Evolutionary conservation across 2,113 vertebrate species (phyloP).

Genomic region (Poecilia latipinna): DNA sequence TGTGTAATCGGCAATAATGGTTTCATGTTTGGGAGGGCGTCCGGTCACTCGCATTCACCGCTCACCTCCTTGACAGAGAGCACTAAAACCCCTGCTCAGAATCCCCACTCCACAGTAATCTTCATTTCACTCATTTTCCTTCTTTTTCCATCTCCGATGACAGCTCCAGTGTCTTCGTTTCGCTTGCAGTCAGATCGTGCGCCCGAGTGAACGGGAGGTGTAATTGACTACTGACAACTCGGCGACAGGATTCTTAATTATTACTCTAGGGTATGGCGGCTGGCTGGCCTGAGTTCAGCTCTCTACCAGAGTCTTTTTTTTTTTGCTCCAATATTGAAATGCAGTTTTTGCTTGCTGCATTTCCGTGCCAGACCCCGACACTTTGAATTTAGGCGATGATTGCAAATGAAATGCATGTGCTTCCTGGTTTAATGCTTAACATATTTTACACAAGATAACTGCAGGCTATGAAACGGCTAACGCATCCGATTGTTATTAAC

Average conservation of each 20-base stretch:
- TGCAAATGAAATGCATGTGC: slow-evolving; percentile 66
- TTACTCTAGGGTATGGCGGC: slow-evolving; percentile 77
- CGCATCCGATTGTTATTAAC: slow-evolving; percentile 18
- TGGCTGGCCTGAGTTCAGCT: slow-evolving; percentile 70
- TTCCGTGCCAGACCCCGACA: slow-evolving; percentile 48
- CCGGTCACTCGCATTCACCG: slow-evolving; percentile 75
- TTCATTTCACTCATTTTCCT: slow-evolving; percentile 77
- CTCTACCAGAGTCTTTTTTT: slow-evolving; percentile 31
- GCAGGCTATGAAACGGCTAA: slow-evolving; percentile 33
- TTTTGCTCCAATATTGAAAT: slow-evolving; percentile 67
- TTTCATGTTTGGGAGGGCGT: slow-evolving; percentile 80
- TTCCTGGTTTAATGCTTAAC: slow-evolving; percentile 48
- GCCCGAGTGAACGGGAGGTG: slow-evolving; percentile 74
- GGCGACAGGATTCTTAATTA: slow-evolving; percentile 81
- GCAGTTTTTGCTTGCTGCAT: slow-evolving; percentile 64
- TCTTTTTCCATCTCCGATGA: slow-evolving; percentile 73
- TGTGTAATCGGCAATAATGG: slow-evolving; percentile 83
- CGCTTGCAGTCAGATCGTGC: slow-evolving; percentile 75
- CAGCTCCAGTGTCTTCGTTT: slow-evolving; percentile 65
- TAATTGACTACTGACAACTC: slow-evolving; percentile 84
- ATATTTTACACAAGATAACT: slow-evolving; percentile 45
- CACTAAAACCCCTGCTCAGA: slow-evolving; percentile 71
- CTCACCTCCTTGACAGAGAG: slow-evolving; percentile 79
- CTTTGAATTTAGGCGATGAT: slow-evolving; percentile 62
- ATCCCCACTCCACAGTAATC: slow-evolving; percentile 76